These are phyloP conservation scores for Uria lomvia DNA, from an alignment of 2,113 vertebrate genomes.

Conservation along the genomic window DNA sequence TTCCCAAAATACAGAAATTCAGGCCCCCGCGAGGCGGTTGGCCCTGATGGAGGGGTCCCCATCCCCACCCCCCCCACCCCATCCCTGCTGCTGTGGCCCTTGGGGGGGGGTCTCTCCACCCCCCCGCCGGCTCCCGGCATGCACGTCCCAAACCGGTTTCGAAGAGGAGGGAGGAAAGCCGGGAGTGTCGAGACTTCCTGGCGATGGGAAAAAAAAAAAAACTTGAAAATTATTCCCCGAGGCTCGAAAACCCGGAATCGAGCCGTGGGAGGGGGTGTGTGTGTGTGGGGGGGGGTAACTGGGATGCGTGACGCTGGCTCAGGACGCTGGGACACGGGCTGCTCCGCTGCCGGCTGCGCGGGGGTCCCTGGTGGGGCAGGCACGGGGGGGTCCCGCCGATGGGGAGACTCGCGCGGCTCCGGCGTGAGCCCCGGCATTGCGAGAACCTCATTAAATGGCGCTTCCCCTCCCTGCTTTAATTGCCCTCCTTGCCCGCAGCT, in stretches of 20 bases:
- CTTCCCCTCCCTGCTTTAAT: not conserved
- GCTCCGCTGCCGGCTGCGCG: not conserved
- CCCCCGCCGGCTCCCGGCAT: fast-evolving
- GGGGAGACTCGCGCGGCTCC: not conserved
- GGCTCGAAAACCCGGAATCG: slow-evolving; percentile 9
- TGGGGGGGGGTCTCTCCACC: not conserved
- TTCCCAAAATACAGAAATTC: not conserved
- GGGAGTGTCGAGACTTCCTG: slow-evolving; percentile 9
- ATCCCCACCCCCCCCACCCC: not conserved
- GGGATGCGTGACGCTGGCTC: not conserved
- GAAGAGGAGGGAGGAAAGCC: slow-evolving; percentile 25
- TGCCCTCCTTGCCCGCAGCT: not conserved
- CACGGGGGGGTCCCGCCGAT: not conserved
- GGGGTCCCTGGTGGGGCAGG: not conserved
- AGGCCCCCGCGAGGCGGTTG: not conserved
- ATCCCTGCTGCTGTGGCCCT: not conserved
- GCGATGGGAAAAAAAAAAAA: not conserved
- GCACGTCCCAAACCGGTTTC: not conserved
- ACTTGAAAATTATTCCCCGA: not conserved
- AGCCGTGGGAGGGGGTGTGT: not conserved
- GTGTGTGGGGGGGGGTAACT: not conserved
- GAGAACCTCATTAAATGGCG: not conserved
- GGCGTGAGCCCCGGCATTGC: not conserved
- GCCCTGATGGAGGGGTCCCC: not conserved
- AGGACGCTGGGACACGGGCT: not conserved